phyloP scores from a whole-genome alignment of 2,888 invertebrate genomes.

The Aquatica leii region DNA sequence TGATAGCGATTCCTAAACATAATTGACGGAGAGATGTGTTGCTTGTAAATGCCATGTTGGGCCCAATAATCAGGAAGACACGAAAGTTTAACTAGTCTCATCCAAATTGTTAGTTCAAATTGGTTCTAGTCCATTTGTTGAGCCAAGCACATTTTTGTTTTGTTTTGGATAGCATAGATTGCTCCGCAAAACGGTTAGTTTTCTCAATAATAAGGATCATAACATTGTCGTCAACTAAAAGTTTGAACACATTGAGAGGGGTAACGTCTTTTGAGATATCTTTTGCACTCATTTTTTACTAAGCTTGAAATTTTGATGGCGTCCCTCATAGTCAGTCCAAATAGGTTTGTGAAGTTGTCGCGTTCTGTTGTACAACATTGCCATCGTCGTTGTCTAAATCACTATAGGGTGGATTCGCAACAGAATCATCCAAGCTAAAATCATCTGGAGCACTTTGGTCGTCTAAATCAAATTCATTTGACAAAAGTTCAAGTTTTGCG shows the following conservation, averaged over 20 bases:
- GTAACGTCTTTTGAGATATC: neutral
- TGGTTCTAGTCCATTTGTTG: neutral
- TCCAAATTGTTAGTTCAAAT: neutral
- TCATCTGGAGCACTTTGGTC: neutral
- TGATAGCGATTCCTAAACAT: neutral
- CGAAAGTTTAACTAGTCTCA: neutral
- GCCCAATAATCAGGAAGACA: neutral
- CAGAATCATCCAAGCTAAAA: neutral
- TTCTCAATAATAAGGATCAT: neutral
- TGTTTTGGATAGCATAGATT: neutral
- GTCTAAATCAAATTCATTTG: neutral
- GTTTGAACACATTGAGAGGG: too few species aligned
- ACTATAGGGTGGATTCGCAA: neutral
- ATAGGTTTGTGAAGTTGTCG: neutral
- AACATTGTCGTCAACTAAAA: neutral
- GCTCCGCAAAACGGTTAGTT: too few species aligned
- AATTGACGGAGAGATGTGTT: neutral
- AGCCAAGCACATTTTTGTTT: neutral
- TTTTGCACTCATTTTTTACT: neutral
- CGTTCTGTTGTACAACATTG: neutral
- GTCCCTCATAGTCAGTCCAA: neutral
- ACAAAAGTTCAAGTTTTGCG: too few species aligned
- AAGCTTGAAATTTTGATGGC: neutral
- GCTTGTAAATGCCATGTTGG: too few species aligned
- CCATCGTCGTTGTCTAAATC: neutral